Evolutionary conservation across 2,113 vertebrate genomes (phyloP), one percentile per base, ranked within the genome.

Genomic region (Vidua macroura): DNA sequence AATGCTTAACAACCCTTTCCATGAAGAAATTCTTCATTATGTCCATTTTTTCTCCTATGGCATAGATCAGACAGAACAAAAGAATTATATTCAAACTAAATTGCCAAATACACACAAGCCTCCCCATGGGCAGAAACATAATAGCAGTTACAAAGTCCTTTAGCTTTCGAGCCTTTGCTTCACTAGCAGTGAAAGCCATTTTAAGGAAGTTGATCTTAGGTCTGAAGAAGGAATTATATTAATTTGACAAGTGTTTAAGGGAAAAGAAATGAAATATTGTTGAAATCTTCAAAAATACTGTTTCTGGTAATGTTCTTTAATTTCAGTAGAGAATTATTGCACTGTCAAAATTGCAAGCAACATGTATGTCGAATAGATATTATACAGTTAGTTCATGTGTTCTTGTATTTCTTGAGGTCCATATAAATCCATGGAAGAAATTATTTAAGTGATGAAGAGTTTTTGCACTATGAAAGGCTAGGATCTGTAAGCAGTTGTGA

Each of bases 281-380:
- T 63, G 20, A 90, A 90, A 27, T 48, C 3, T 2, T 70, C 35
- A 91, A 79, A 88, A 81, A 63, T 39, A 70, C 11, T 81, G 4
- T 78, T 81, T 83, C 31, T 58, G 27, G 33, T 80, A 88, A 46
- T 21, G 8, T 39, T 62, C 23, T 84, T 92, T 72, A 22, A 68
- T 48, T 81, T 89, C 60, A 43, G 6, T 33, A 67, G 44, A 67
- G 16, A 76, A 64, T 30, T 52, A 44, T 9, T 49, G 37, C 20
- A 62, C 28, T 70, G 22, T 35, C 33, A 75, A 43, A 75, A 76
- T 73, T 55, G 48, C 15, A 79, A 46, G 39, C 25, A 87, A 70
- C 15, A 59, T 0, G 0, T 53, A 30, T 0, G 4, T 63, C 25
- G 43, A 68, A 83, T 22, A 73, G 30, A 44, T 76, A 58, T 43